Base-by-base conservation (phyloP, 2,888 invertebrate genomes). In the Phaonia tiefii region DNA sequence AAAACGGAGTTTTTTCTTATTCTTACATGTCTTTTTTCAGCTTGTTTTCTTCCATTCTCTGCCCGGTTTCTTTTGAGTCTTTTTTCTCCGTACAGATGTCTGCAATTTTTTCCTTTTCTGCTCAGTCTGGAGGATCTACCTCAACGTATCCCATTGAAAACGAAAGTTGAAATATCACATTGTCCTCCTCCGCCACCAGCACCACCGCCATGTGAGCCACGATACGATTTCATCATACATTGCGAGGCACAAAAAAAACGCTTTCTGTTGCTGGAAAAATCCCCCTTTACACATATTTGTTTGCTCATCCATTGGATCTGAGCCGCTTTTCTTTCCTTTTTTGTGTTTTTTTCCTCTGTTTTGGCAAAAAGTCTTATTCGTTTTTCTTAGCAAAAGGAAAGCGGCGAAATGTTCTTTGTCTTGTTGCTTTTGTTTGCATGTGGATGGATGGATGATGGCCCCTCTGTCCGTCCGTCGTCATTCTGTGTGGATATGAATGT, bases 341-440 rank as follows among this genome's bases (percentile, higher is more conserved):
- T 69, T n/a, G n/a, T n/a, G n/a, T n/a, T n/a, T n/a, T n/a, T n/a
- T n/a, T n/a, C n/a, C n/a, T 72, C 44, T 31, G 31, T 31, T 72
- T 60, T 15, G 42, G 66, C 69, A 31, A 73, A 73, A 54, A 60
- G 54, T 78, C 71, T 70, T 67, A n/a, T 73, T 70, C 39, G 11
- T 54, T 75, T 73, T 73, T 76, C 71, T 80, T 74, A 51, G 71
- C 71, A 75, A 71, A 74, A 58, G 66, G 65, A 81, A 81, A 77
- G 75, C 44, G 15, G 22, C 58, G 70, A 20, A 72, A 72, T 56
- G 42, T 70, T 77, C 66, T 67, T 78, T 76, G 69, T 56, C 60
- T 75, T 81, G 46, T 63, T 78, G 54, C 15, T 75, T 46, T 51
- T 26, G 51, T 63, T 26, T 71, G 37, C 56, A 63, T 63, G 39